Percentiles rank a stretch among this genome's conserved stretches.
Conservation (phyloP, 1,140 invertebrate genomes). For the Pseudobourletiella spinata region DNA sequence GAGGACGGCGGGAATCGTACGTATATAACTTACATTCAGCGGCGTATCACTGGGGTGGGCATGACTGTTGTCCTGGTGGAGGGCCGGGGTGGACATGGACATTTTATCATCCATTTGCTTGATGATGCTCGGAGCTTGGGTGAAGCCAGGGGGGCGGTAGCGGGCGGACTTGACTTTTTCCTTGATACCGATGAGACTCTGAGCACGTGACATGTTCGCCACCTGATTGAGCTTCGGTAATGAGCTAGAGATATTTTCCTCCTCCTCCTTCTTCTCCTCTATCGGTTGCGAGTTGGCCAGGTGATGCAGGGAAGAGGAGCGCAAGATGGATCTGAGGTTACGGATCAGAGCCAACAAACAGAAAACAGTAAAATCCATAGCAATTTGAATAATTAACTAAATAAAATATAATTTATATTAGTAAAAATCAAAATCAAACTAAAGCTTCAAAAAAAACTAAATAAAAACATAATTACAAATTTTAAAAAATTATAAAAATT, state of each 20-base stretch:
- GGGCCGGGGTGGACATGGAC: slow-evolving; percentile 28
- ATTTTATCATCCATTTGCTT: slow-evolving; percentile 28
- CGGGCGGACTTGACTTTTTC: slow-evolving; percentile 68
- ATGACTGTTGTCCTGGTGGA: slow-evolving; percentile 18
- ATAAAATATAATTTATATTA: no score
- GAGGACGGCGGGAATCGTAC: no score
- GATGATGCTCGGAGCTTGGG: slow-evolving; percentile 39
- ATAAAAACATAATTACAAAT: no score
- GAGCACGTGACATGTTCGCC: slow-evolving; percentile 28
- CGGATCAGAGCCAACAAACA: no score
- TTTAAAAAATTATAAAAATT: no score
- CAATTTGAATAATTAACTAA: no score
- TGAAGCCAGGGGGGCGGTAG: slow-evolving; percentile 72
- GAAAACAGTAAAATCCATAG: no score
- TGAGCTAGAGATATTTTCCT: slow-evolving; percentile 30
- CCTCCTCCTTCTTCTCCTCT: slow-evolving; percentile 30
- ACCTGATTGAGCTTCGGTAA: slow-evolving; percentile 29
- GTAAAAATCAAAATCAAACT: no score
- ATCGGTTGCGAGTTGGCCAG: slow-evolving; percentile 32
- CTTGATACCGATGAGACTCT: slow-evolving; percentile 37
- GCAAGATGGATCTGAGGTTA: slow-evolving; percentile 27
- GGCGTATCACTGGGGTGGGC: background rate
- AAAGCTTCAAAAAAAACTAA: no score
- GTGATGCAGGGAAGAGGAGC: slow-evolving; percentile 34
- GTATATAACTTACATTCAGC: slow-evolving; percentile 7